These are phyloP conservation scores for Thymelicus acteon DNA, from an alignment of 2,888 invertebrate species.

Conservation along the genomic window DNA sequence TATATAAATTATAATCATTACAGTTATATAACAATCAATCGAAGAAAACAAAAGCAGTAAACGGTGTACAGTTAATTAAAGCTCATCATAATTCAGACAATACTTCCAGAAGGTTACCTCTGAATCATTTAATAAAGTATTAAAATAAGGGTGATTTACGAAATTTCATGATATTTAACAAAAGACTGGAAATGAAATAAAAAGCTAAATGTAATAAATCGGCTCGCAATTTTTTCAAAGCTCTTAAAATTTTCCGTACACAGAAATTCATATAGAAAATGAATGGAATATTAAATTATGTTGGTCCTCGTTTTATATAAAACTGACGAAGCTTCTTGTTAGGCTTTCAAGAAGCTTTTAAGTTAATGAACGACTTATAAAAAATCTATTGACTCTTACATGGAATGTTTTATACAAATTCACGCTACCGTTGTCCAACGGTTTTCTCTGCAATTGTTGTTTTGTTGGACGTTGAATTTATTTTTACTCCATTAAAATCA, in stretches of 20 bases:
- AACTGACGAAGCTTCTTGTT: conserved; percentile 82
- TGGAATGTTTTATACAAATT: conserved; percentile 56
- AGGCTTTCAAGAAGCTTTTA: conserved; percentile 82
- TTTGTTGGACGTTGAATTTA: background rate
- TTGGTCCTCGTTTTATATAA: conserved; percentile 76
- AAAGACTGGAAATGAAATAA: conserved; percentile 39
- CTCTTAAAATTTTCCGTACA: conserved; percentile 67
- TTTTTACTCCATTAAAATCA: background rate
- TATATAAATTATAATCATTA: too few relatives aligned
- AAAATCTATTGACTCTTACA: conserved; percentile 76
- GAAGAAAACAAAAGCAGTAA: conserved; percentile 19
- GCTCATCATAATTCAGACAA: background rate
- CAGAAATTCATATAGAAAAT: conserved; percentile 79
- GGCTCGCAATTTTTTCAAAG: conserved; percentile 55
- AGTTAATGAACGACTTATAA: conserved; percentile 81
- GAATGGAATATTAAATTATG: conserved; percentile 83
- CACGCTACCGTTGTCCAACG: conserved; percentile 6
- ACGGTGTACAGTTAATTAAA: background rate
- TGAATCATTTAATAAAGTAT: conserved; percentile 19
- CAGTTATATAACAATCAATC: too few relatives aligned
- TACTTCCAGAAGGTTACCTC: conserved; percentile 19
- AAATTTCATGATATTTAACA: conserved; percentile 21
- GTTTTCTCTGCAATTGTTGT: conserved; percentile 12
- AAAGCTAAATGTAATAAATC: conserved; percentile 39
- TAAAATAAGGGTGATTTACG: conserved; percentile 29